A percentile compares a stretch with the other conserved stretches of the same genome.
Evolutionary conservation across 1,140 invertebrate genomes (phyloP).

Genomic region (Drosophila nigromelanica): DNA sequence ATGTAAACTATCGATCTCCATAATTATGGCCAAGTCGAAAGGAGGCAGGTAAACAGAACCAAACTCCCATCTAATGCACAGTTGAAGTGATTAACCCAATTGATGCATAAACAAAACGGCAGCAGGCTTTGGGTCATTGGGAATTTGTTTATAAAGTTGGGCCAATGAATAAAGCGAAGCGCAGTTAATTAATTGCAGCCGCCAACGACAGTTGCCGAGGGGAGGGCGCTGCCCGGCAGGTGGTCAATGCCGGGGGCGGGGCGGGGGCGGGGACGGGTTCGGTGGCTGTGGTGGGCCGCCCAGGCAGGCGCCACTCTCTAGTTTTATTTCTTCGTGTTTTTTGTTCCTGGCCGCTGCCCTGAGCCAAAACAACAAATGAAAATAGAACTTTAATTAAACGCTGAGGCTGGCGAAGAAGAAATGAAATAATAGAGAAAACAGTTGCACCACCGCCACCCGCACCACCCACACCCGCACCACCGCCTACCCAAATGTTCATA

Average conservation of each 20-base stretch:
- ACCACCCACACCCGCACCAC: background rate
- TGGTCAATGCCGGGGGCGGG: slow-evolving; percentile 25
- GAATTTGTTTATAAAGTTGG: slow-evolving; percentile 53
- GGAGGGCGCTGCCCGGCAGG: slow-evolving; percentile 22
- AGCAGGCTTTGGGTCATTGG: slow-evolving; percentile 20
- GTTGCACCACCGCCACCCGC: slow-evolving; percentile 21
- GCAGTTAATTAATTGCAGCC: slow-evolving; percentile 76
- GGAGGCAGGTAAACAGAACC: slow-evolving; percentile 41
- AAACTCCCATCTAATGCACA: slow-evolving; percentile 27
- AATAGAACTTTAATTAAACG: slow-evolving; percentile 79
- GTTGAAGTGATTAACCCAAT: slow-evolving; percentile 67
- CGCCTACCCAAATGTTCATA: slow-evolving; percentile 13
- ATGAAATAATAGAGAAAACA: slow-evolving; percentile 61
- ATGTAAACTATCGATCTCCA: slow-evolving; percentile 8
- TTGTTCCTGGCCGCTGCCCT: slow-evolving; percentile 10
- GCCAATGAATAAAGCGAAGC: slow-evolving; percentile 33
- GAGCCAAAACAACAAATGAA: slow-evolving; percentile 66
- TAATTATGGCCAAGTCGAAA: slow-evolving; percentile 26
- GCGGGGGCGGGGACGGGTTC: background rate
- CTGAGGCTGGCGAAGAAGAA: slow-evolving; percentile 21
- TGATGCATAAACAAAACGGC: slow-evolving; percentile 67
- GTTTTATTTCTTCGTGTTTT: slow-evolving; percentile 10
- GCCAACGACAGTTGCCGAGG: slow-evolving; percentile 62
- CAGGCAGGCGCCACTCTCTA: slow-evolving; percentile 56
- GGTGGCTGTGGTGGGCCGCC: slow-evolving; percentile 24